Evolutionary conservation across 1,140 invertebrate species (phyloP).

Genomic region (Drosophila mojavensis): DNA sequence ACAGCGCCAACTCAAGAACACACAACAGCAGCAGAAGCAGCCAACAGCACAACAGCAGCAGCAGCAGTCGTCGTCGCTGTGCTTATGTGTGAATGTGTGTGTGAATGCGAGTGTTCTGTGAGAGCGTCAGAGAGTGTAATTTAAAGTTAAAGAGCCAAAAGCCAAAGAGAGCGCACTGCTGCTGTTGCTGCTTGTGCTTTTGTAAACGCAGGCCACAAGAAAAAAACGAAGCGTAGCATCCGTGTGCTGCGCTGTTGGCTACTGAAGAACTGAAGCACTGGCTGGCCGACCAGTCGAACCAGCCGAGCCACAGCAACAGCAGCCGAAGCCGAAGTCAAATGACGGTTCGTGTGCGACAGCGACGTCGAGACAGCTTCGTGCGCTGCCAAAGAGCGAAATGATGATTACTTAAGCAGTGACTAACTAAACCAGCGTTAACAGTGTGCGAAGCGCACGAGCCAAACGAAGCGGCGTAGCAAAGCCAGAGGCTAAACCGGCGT

Average conservation of each 20-base stretch:
- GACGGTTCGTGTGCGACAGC: conserved; percentile 34
- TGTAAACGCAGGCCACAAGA: conserved; percentile 46
- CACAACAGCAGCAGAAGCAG: conserved; percentile 37
- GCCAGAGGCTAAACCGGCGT: conserved; percentile 14
- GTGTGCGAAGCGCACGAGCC: conserved; percentile 48
- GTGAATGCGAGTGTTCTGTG: conserved; percentile 1
- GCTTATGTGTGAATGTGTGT: background rate
- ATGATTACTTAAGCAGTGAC: conserved; percentile 64
- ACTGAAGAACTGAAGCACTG: conserved; percentile 74
- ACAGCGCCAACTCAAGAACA: conserved; percentile 37
- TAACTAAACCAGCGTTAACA: conserved; percentile 47
- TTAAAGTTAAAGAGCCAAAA: conserved; percentile 42
- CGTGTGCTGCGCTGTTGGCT: conserved; percentile 70
- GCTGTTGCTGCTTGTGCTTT: conserved; percentile 39
- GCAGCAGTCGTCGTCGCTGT: conserved; percentile 15
- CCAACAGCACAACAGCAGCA: conserved; percentile 30
- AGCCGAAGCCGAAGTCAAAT: conserved; percentile 43
- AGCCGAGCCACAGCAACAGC: conserved; percentile 30
- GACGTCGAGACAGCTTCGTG: conserved; percentile 48
- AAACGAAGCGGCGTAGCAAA: conserved; percentile 6
- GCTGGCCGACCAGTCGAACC: conserved; percentile 28
- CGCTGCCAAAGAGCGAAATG: conserved; percentile 49
- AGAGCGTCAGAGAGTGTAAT: conserved; percentile 43
- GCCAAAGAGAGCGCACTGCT: conserved; percentile 39
- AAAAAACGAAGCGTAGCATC: conserved; percentile 73